phyloP scores from a whole-genome alignment of 2,113 vertebrate genomes.

The Shinisaurus crocodilurus region DNA sequence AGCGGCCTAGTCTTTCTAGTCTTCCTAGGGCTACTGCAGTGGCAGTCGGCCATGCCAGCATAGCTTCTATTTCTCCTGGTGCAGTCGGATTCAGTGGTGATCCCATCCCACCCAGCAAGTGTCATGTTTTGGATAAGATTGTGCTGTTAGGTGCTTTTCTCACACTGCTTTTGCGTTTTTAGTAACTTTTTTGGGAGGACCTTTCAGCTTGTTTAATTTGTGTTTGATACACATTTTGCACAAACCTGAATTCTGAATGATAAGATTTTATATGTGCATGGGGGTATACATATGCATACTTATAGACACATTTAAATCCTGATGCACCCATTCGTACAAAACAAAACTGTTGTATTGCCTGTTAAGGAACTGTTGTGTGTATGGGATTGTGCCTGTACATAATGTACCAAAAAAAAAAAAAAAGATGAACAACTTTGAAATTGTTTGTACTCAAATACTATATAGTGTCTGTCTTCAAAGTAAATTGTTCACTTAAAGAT shows the following conservation, averaged over 20 bases:
- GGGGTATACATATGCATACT: not conserved
- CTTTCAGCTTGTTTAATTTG: not conserved
- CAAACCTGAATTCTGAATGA: not conserved
- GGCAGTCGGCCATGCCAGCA: not conserved
- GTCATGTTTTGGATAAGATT: not conserved
- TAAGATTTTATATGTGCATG: not conserved
- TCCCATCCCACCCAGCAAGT: not conserved
- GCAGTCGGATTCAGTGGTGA: not conserved
- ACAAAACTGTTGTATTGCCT: not conserved
- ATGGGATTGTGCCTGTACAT: slow-evolving; percentile 1
- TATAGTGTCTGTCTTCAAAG: slow-evolving; percentile 24
- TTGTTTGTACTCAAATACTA: slow-evolving; percentile 40
- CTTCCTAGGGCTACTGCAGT: not conserved
- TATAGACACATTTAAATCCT: not conserved
- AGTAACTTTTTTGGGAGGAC: not conserved
- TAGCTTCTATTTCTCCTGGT: not conserved
- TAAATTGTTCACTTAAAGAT: slow-evolving; percentile 53
- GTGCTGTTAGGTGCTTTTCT: not conserved
- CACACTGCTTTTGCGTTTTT: not conserved
- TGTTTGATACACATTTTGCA: not conserved
- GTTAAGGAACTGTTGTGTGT: not conserved
- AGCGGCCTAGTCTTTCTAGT: too few relatives aligned
- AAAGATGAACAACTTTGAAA: slow-evolving; percentile 25
- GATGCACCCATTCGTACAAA: not conserved
- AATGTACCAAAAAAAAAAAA: slow-evolving; percentile 32